Base-by-base conservation (phyloP, 2,113 vertebrate species). In the Trematomus loennbergii region DNA sequence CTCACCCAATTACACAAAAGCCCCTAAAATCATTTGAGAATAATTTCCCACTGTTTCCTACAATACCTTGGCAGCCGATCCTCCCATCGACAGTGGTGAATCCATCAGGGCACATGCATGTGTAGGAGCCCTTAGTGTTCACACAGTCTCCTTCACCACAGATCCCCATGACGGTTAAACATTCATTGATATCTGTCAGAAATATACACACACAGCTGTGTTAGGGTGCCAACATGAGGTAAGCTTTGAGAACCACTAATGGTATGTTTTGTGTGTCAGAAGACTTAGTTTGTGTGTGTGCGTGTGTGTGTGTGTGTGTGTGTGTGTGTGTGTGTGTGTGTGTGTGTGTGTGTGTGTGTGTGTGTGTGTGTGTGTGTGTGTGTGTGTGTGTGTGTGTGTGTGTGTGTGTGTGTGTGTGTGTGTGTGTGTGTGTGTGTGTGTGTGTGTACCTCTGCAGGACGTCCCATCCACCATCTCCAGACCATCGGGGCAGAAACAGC, bases 61-160 rank as follows among this genome's bases (percentile, higher is more conserved):
- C 75, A 52, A 45, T 69, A 97, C 97, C 97, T 91, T 96, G 95
- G 90, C 96, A 98, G 87, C 91, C 91, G 36, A 92, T 75, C 66
- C 90, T 94, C 0, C 84, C 91, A 17, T 92, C 92, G 0, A 58
- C 8, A 2, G 88, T 92, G 20, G 87, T 86, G 68, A 96, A 97
- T 72, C 96, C 96, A 0, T 94, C 76, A 63, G 81, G 62, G 69
- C 88, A 92, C 57, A 78, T 7, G 72, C 94, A 95, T 1, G 78
- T 67, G 77, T 90, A 94, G 67, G 92, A 94, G 53, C 93, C 93
- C n/a, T 91, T 64, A 0, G 81, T 89, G 84, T 95, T 94, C 57
- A 91, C 45, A 73, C 94, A 94, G 20, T 88, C 81, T 71, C 91
- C 92, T 45, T 91, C 89, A 65, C 90, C 91, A 13, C 94, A 95